These are phyloP conservation scores for Tetrax tetrax DNA, from an alignment of 2,113 vertebrate genomes.

Conservation along the genomic window DNA sequence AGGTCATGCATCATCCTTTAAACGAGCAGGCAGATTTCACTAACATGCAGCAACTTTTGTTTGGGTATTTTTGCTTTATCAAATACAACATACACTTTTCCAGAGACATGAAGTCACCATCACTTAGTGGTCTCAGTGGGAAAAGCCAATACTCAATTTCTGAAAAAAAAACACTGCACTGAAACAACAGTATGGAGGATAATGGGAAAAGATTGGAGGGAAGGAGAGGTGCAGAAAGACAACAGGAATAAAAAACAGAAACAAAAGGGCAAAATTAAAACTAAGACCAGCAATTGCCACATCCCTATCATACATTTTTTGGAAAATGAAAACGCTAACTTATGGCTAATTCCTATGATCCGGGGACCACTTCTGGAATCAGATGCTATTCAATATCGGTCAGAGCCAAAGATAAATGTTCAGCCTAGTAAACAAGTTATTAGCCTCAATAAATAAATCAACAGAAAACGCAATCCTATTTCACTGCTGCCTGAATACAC, in stretches of 20 bases:
- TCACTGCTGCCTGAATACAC: background rate
- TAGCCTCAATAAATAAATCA: slow-evolving; percentile 3
- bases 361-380: background rate
- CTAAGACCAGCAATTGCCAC: background rate
- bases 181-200: background rate
- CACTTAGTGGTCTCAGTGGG: background rate
- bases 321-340: background rate
- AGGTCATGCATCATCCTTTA: background rate
- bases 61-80: background rate
- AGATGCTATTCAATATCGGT: background rate
- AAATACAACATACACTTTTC: background rate
- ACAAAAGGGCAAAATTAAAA: background rate
- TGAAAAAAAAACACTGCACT: background rate
- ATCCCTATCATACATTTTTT: background rate
- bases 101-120: background rate
- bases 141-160: background rate
- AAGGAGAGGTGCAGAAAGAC: background rate
- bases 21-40: background rate
- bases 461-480: background rate
- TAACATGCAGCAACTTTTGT: background rate
- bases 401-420: background rate
- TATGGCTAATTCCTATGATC: background rate
- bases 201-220: background rate
- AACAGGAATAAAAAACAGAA: background rate
- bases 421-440: background rate